A percentile compares a stretch with the other conserved stretches of the same genome.
Conservation (phyloP, 2,888 invertebrate genomes). For the Synanthedon tipuliformis region DNA sequence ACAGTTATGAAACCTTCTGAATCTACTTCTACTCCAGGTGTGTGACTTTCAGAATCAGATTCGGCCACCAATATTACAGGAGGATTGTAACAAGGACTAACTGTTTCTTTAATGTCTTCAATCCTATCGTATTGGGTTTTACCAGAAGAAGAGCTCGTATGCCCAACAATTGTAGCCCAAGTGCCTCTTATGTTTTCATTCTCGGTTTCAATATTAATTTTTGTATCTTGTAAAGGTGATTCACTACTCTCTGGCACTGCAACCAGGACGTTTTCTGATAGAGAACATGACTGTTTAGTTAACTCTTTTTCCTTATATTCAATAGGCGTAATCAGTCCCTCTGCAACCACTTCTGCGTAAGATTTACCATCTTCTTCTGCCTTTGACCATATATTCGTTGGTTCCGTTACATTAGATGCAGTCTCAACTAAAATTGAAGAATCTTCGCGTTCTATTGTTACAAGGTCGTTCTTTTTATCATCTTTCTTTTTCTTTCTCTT, state of each 20-base stretch:
- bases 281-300: constrained; percentile 2
- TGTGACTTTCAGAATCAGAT: constrained; percentile 25
- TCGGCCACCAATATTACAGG: constrained; percentile 52
- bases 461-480: constrained; percentile 23
- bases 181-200: constrained; percentile 19
- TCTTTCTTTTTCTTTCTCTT: constrained; percentile 50
- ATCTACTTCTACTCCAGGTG: constrained; percentile 34
- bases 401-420: constrained; percentile 8
- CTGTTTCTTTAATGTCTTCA: constrained; percentile 2
- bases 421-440: neutral
- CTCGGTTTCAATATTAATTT: neutral
- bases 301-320: constrained; percentile 13
- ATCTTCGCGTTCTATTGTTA: constrained; percentile 7
- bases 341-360: constrained; percentile 76
- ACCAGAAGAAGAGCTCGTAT: constrained; percentile 35
- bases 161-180: constrained; percentile 57
- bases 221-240: constrained; percentile 8
- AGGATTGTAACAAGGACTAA: constrained; percentile 15
- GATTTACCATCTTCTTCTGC: constrained; percentile 72
- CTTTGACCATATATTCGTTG: constrained; percentile 62
- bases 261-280: constrained; percentile 9
- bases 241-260: constrained; percentile 6
- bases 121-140: constrained; percentile 15
- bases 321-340: constrained; percentile 26
- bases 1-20: constrained; percentile 62